Percentiles rank a stretch among this genome's conserved stretches.
phyloP scores from a whole-genome alignment of 2,113 vertebrate genomes.

The Corapipo altera region DNA sequence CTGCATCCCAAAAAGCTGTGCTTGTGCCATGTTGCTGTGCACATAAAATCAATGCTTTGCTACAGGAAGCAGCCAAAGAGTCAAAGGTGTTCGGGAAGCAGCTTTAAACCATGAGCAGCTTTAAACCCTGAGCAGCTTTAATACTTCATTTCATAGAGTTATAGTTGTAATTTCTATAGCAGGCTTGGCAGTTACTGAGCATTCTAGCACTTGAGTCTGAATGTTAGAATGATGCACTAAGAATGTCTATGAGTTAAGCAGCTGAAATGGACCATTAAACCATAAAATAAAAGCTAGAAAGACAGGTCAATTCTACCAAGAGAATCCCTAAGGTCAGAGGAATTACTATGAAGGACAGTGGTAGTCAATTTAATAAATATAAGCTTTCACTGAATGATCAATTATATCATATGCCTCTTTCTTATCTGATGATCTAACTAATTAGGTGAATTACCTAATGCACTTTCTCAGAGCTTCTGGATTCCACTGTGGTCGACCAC shows the following conservation, averaged over 20 bases:
- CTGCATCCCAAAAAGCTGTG: neutral
- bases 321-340: neutral
- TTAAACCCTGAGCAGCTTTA: neutral
- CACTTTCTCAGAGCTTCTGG: neutral
- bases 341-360: neutral
- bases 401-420: neutral
- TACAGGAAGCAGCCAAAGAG: neutral
- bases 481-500: neutral
- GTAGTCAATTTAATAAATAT: neutral
- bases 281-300: neutral
- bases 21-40: neutral
- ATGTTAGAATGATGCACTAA: neutral
- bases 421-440: neutral
- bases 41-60: neutral
- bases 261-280: neutral
- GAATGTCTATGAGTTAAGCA: neutral
- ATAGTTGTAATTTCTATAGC: neutral
- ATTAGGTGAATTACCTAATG: neutral
- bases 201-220: neutral
- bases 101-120: neutral
- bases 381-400: neutral
- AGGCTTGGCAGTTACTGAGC: neutral
- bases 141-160: neutral
- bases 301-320: neutral
- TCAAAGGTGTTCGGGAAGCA: neutral